phyloP scores from a whole-genome alignment of 2,888 invertebrate species.

The Coelopa pilipes region DNA sequence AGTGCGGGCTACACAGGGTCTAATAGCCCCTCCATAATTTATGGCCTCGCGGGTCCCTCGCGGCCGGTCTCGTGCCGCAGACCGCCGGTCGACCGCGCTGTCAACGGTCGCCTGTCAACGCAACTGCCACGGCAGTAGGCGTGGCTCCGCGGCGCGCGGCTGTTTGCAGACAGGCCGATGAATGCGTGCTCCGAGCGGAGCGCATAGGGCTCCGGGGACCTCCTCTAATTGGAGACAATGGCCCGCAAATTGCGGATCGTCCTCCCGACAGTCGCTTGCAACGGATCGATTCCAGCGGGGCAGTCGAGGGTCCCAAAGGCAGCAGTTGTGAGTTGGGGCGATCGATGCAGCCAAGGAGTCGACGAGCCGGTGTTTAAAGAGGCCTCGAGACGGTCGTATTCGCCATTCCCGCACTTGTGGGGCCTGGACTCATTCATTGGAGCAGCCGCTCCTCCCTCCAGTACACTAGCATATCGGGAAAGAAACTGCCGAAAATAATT shows the following conservation, averaged over 20 bases:
- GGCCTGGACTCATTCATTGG: too few relatives aligned
- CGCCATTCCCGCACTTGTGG: too few relatives aligned
- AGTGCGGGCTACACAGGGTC: slow-evolving; percentile 41
- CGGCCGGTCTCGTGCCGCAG: not conserved
- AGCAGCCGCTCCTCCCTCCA: too few relatives aligned
- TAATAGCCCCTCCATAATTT: slow-evolving; percentile 60
- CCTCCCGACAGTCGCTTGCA: too few relatives aligned
- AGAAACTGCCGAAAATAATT: not conserved
- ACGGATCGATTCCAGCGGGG: too few relatives aligned
- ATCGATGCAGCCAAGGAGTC: too few relatives aligned
- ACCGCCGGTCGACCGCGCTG: not conserved
- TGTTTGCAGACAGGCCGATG: not conserved
- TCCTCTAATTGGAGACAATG: too few relatives aligned
- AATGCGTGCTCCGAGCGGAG: not conserved
- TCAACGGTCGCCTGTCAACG: not conserved
- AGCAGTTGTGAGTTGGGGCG: too few relatives aligned
- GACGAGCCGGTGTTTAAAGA: too few relatives aligned
- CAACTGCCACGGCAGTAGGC: not conserved
- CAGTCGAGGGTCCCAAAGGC: too few relatives aligned
- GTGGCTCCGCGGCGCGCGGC: not conserved
- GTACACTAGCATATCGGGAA: not conserved
- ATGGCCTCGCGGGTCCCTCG: slow-evolving; percentile 39
- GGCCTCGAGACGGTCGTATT: too few relatives aligned
- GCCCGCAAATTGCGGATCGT: too few relatives aligned
- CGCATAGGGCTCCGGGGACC: not conserved